A percentile compares a stretch with the other conserved stretches of the same genome.
Conservation (phyloP, 2,113 vertebrate genomes). For the Corythornis cristatus region DNA sequence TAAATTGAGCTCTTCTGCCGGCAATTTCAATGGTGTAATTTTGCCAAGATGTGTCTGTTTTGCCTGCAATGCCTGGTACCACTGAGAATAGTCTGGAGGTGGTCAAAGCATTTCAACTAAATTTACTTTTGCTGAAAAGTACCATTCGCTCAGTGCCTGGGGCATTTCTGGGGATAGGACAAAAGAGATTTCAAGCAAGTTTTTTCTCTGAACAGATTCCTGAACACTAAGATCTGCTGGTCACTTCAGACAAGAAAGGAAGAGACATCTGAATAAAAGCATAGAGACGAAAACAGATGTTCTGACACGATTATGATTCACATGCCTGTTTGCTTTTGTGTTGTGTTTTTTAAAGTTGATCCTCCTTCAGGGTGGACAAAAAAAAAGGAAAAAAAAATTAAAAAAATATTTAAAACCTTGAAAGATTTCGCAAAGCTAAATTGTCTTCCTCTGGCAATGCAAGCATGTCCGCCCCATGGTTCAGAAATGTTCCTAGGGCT, state of each 20-base stretch:
- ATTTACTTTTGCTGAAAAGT: slow-evolving; percentile 57
- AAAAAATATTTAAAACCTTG: neutral
- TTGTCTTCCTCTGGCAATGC: neutral
- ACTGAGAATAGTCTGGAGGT: slow-evolving; percentile 26
- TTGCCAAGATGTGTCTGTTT: slow-evolving; percentile 62
- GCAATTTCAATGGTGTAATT: slow-evolving; percentile 61
- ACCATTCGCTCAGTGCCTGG: neutral
- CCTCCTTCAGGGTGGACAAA: neutral
- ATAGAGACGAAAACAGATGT: slow-evolving; percentile 17
- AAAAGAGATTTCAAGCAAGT: neutral
- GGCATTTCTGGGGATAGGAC: neutral
- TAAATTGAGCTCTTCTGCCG: slow-evolving; percentile 66
- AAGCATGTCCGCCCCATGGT: neutral
- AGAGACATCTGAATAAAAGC: slow-evolving; percentile 14
- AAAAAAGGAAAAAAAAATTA: neutral
- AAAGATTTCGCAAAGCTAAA: slow-evolving; percentile 11
- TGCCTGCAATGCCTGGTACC: slow-evolving; percentile 26
- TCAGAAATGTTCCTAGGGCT: neutral
- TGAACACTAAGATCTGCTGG: neutral
- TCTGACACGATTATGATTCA: slow-evolving; percentile 1
- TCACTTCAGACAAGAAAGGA: slow-evolving; percentile 15
- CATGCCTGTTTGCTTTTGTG: neutral
- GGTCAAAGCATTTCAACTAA: neutral
- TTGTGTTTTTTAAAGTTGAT: neutral
- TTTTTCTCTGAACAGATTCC: neutral